Conservation (phyloP, 2,113 vertebrate species). For the Tetraodon nigroviridis region DNA sequence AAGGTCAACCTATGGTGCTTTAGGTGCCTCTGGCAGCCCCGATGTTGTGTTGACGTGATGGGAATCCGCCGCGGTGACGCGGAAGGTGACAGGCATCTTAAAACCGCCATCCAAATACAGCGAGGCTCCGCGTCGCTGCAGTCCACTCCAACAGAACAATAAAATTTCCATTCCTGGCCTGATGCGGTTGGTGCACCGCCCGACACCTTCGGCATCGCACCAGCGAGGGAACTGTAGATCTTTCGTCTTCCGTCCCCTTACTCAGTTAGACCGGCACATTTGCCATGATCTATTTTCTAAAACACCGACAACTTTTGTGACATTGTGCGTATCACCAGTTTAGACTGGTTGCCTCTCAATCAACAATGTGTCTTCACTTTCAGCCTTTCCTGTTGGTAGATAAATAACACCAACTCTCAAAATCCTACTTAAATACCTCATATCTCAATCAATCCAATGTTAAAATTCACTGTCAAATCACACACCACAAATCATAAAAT, state of each 20-base stretch:
- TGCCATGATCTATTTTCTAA: slow-evolving; percentile 1
- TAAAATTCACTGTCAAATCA: too few species aligned
- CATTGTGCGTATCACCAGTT: too few species aligned
- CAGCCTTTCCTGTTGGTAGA: background rate
- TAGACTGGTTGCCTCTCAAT: background rate
- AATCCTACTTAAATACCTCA: too few species aligned
- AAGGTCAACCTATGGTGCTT: slow-evolving; percentile 43
- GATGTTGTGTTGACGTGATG: slow-evolving; percentile 34
- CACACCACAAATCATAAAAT: too few species aligned
- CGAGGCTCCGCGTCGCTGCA: slow-evolving; percentile 86
- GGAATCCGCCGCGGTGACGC: slow-evolving; percentile 31
- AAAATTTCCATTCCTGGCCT: slow-evolving; percentile 77
- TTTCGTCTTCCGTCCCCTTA: background rate
- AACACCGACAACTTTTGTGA: too few species aligned
- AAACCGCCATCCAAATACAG: slow-evolving; percentile 86
- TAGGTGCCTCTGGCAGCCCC: slow-evolving; percentile 39
- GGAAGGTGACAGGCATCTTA: slow-evolving; percentile 55
- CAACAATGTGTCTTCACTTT: background rate
- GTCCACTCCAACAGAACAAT: slow-evolving; percentile 86
- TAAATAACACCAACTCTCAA: background rate
- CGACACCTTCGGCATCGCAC: slow-evolving; percentile 50
- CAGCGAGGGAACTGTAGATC: background rate
- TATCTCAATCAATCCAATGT: too few species aligned
- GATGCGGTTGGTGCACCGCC: slow-evolving; percentile 55
- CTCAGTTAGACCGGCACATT: background rate